phyloP scores from a whole-genome alignment of 2,113 vertebrate species.

The Panthera tigris region DNA sequence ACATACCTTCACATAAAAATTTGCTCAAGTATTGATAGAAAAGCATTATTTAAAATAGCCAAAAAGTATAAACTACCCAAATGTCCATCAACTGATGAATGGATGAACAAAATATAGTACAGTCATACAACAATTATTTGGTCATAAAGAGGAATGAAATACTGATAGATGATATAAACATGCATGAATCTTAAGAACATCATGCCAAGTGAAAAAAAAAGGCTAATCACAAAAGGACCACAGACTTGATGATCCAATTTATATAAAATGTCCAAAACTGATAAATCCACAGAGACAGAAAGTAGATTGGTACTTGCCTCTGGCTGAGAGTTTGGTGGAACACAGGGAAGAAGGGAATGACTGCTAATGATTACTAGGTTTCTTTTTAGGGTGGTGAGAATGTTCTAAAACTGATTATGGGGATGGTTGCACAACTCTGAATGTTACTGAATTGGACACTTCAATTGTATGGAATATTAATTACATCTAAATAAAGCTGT shows the following conservation, averaged over 20 bases:
- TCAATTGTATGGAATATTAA: not conserved
- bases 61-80: not conserved
- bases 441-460: not conserved
- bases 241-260: not conserved
- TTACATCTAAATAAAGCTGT: not conserved
- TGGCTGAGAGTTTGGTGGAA: not conserved
- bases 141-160: not conserved
- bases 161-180: not conserved
- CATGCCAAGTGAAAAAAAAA: not conserved
- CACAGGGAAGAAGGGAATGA: not conserved
- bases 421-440: not conserved
- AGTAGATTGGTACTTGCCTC: not conserved
- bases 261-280: not conserved
- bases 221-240: not conserved
- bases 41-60: not conserved
- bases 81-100: not conserved
- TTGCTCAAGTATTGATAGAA: not conserved
- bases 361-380: not conserved
- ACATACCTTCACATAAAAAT: not conserved
- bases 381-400: not conserved
- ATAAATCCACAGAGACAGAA: not conserved
- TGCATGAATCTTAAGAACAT: not conserved
- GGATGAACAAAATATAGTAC: not conserved
- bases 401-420: not conserved
- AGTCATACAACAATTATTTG: not conserved